Percentiles rank a stretch among this genome's conserved stretches.
Conservation (phyloP, 1,140 invertebrate genomes). For the Oncopeltus fasciatus region DNA sequence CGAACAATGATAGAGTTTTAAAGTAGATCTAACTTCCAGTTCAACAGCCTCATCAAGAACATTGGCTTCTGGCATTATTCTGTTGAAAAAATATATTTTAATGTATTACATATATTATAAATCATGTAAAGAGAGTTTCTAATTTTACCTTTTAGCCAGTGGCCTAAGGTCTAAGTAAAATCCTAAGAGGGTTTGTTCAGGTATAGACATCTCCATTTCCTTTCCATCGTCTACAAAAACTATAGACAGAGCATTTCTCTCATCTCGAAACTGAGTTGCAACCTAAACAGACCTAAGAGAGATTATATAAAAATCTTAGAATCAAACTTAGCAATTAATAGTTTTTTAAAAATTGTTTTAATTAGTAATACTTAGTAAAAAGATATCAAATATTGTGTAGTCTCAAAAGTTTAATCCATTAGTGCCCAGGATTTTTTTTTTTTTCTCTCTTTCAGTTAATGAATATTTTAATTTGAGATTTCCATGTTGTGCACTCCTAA, state of each 20-base stretch:
- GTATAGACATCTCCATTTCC: constrained; percentile 51
- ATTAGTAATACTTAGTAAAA: no score
- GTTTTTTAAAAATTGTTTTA: no score
- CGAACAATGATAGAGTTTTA: constrained; percentile 54
- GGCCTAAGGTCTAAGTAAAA: constrained; percentile 49
- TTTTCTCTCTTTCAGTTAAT: no score
- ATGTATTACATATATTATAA: background rate
- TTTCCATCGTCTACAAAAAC: constrained; percentile 74
- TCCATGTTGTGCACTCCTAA: no score
- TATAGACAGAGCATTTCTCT: constrained; percentile 36
- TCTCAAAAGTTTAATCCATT: no score
- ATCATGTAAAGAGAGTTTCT: no score
- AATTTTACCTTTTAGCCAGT: constrained; percentile 22
- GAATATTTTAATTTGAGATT: no score
- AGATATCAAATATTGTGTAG: no score
- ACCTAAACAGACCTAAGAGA: constrained; percentile 26
- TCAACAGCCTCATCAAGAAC: constrained; percentile 27
- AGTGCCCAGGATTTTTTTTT: no score
- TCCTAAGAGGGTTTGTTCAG: constrained; percentile 51
- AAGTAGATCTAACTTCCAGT: constrained; percentile 29
- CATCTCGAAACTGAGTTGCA: constrained; percentile 31
- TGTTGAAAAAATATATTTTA: background rate
- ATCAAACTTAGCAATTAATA: no score
- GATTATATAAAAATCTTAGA: constrained; percentile 1
- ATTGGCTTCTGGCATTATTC: constrained; percentile 23